These are phyloP conservation scores for Coregonus clupeaformis DNA, from an alignment of 2,113 vertebrate genomes.

Conservation along the genomic window DNA sequence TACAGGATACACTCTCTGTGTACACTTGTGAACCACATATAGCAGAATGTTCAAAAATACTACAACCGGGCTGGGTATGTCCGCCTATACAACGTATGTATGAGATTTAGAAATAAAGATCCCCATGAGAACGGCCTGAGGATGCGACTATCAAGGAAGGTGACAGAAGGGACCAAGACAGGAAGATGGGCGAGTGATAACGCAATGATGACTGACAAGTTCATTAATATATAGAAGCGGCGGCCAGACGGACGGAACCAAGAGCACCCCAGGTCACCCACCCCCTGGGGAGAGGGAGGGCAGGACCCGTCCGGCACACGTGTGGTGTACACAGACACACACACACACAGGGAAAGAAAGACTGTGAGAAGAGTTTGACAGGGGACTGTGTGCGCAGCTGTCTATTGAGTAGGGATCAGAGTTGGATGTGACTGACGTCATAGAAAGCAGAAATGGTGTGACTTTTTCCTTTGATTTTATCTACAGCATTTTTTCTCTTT, in stretches of 20 bases:
- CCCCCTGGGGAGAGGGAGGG: constrained; percentile 2
- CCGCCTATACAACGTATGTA: background rate
- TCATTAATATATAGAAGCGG: constrained; percentile 40
- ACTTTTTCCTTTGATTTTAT: constrained; percentile 43
- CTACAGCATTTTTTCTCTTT: constrained; percentile 37
- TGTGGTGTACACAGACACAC: constrained; percentile 7
- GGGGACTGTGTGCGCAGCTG: constrained; percentile 69
- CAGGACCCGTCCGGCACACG: constrained; percentile 23
- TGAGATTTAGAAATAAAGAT: background rate
- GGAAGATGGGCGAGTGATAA: constrained; percentile 41
- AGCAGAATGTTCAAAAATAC: background rate
- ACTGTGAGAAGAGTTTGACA: constrained; percentile 68
- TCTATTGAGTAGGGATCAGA: constrained; percentile 58
- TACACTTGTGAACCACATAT: background rate
- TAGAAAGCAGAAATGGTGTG: constrained; percentile 42
- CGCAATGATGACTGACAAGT: constrained; percentile 43
- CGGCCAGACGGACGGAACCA: constrained; percentile 25
- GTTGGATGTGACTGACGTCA: constrained; percentile 65
- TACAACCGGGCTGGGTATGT: background rate
- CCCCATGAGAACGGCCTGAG: constrained; percentile 24
- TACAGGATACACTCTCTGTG: background rate
- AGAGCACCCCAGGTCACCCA: constrained; percentile 14
- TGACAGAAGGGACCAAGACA: constrained; percentile 18
- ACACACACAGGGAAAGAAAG: constrained; percentile 25
- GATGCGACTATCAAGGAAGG: constrained; percentile 11